Conservation (phyloP, 1,140 invertebrate genomes). For the Nautilus pompilius region DNA sequence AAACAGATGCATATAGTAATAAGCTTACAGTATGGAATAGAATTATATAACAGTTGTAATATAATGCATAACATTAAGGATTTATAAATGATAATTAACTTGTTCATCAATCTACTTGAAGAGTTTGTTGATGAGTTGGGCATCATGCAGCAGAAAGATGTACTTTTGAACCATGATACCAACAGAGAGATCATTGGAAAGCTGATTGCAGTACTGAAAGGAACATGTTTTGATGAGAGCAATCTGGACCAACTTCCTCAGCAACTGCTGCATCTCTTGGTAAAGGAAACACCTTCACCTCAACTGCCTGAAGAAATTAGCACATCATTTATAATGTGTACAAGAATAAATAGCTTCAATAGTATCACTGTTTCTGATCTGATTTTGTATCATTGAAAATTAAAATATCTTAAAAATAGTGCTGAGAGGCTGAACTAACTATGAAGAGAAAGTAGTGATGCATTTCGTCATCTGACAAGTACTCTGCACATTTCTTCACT, state of each 20-base stretch:
- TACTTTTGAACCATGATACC: background rate
- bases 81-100: too few relatives aligned
- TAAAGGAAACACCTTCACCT: conserved; percentile 7
- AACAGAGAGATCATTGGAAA: conserved; percentile 3
- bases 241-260: conserved; percentile 11
- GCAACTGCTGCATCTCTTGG: background rate
- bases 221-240: background rate
- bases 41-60: too few relatives aligned
- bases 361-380: too few relatives aligned
- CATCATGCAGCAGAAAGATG: background rate
- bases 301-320: conserved; percentile 1
- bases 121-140: background rate
- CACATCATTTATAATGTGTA: too few relatives aligned
- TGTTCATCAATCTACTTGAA: too few relatives aligned
- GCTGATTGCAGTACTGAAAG: background rate
- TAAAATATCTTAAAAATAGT: conserved; percentile 12
- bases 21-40: too few relatives aligned
- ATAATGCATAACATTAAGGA: too few relatives aligned
- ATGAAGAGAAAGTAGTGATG: conserved; percentile 12
- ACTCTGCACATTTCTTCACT: background rate
- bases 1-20: too few relatives aligned
- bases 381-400: background rate
- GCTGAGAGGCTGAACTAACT: conserved; percentile 14
- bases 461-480: conserved; percentile 3
- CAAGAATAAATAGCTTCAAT: too few relatives aligned